These are phyloP conservation scores for Nannoperca obscura DNA, from an alignment of 2,797 vertebrate species.

Conservation along the genomic window DNA sequence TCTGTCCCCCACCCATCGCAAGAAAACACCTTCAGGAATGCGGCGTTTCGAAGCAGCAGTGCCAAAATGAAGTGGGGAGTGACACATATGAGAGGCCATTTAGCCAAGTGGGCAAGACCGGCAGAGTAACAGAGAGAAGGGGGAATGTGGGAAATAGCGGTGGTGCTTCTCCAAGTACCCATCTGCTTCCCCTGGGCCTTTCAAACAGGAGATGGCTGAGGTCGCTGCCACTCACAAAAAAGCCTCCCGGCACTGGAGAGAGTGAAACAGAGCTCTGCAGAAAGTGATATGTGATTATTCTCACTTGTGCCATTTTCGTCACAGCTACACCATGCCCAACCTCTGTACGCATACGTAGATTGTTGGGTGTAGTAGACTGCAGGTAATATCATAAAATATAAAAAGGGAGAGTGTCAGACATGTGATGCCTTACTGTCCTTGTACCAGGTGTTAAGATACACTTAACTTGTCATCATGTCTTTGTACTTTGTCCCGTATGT, in stretches of 20 bases:
- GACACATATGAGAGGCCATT: conserved; percentile 57
- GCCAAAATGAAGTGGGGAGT: conserved; percentile 39
- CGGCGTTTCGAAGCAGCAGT: conserved; percentile 41
- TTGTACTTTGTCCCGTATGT: conserved; percentile 31
- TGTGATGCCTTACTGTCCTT: neutral
- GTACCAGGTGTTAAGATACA: conserved; percentile 28
- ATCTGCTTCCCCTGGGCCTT: conserved; percentile 32
- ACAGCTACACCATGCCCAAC: neutral
- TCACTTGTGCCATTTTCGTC: neutral
- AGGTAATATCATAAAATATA: conserved; percentile 9
- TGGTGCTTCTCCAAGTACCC: conserved; percentile 18
- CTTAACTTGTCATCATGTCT: conserved; percentile 19
- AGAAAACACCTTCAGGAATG: conserved; percentile 76
- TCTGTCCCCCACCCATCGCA: conserved; percentile 37
- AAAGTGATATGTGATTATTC: conserved; percentile 19
- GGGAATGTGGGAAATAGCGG: conserved; percentile 28
- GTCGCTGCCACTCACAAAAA: conserved; percentile 42
- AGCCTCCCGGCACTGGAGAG: conserved; percentile 19
- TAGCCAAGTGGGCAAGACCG: conserved; percentile 42
- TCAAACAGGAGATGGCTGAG: conserved; percentile 31
- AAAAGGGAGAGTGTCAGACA: neutral
- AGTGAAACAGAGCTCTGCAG: conserved; percentile 20
- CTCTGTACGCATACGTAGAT: neutral
- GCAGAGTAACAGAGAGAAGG: conserved; percentile 31
- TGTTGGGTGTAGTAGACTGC: neutral